Conservation (phyloP, 1,140 invertebrate genomes). For the Armadillidium nasatum region DNA sequence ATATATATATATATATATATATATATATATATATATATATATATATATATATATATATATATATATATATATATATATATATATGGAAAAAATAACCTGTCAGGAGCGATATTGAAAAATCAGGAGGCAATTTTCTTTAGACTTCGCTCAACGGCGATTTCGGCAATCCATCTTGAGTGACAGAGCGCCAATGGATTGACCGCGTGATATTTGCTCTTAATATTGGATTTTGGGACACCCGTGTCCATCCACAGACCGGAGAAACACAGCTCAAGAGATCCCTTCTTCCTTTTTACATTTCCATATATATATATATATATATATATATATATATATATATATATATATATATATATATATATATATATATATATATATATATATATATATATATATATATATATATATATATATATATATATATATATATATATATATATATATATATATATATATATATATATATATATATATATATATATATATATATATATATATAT, state of each 20-base stretch:
- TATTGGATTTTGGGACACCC: not conserved
- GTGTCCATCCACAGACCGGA: not conserved
- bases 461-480: slow-evolving; percentile 11
- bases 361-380: slow-evolving; percentile 9
- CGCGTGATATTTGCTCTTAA: not conserved
- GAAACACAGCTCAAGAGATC: not conserved
- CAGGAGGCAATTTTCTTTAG: not conserved
- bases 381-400: slow-evolving; percentile 15
- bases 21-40: too few relatives aligned
- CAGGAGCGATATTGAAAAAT: not conserved
- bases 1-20: too few relatives aligned
- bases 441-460: slow-evolving; percentile 15
- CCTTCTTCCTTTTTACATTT: too few relatives aligned
- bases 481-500: slow-evolving; percentile 15
- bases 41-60: too few relatives aligned
- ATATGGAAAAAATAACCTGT: too few relatives aligned
- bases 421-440: not conserved
- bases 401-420: not conserved
- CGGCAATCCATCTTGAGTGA: slow-evolving; percentile 1
- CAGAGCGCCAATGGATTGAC: slow-evolving; percentile 8
- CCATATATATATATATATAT: slow-evolving; percentile 12
- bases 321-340: slow-evolving; percentile 15
- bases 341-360: not conserved
- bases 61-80: too few relatives aligned
- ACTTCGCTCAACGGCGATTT: not conserved